Percentiles rank a stretch among this genome's conserved stretches.
phyloP scores from a whole-genome alignment of 2,888 invertebrate species.

The Acanthosoma haemorrhoidale region DNA sequence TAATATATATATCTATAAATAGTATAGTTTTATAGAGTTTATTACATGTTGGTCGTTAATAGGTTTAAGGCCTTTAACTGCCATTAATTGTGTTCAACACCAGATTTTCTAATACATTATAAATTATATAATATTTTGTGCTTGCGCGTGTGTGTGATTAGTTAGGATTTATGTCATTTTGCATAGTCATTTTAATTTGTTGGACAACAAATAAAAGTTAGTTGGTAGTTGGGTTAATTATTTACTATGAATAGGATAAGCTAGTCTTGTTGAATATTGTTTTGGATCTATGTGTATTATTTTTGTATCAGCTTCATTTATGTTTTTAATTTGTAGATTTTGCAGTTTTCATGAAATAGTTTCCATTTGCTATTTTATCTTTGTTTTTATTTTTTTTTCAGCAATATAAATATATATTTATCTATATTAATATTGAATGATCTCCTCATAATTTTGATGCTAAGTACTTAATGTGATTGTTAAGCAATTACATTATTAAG shows the following conservation, averaged over 20 bases:
- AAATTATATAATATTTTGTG: not conserved
- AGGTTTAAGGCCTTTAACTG: conserved; percentile 26
- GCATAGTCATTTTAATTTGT: conserved; percentile 1
- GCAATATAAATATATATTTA: not conserved
- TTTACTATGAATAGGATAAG: conserved; percentile 17
- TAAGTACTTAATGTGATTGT: conserved; percentile 23
- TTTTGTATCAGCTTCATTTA: not conserved
- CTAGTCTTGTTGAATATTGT: conserved; percentile 15
- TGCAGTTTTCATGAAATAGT: not conserved
- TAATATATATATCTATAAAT: conserved; percentile 12
- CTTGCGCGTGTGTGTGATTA: not conserved
- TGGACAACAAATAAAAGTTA: not conserved
- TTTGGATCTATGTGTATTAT: not conserved
- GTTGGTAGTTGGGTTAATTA: not conserved
- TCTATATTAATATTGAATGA: conserved; percentile 2
- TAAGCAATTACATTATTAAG: not conserved
- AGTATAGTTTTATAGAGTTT: conserved; percentile 26
- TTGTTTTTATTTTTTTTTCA: not conserved
- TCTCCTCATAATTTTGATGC: conserved; percentile 14
- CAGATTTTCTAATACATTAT: conserved; percentile 19
- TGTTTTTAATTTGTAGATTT: not conserved
- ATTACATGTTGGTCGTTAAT: conserved; percentile 25
- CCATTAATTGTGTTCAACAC: conserved; percentile 29
- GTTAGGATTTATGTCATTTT: conserved; percentile 20
- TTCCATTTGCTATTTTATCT: not conserved